These are phyloP conservation scores for Scytalopus superciliaris DNA, from an alignment of 2,113 vertebrate genomes.

Conservation along the genomic window DNA sequence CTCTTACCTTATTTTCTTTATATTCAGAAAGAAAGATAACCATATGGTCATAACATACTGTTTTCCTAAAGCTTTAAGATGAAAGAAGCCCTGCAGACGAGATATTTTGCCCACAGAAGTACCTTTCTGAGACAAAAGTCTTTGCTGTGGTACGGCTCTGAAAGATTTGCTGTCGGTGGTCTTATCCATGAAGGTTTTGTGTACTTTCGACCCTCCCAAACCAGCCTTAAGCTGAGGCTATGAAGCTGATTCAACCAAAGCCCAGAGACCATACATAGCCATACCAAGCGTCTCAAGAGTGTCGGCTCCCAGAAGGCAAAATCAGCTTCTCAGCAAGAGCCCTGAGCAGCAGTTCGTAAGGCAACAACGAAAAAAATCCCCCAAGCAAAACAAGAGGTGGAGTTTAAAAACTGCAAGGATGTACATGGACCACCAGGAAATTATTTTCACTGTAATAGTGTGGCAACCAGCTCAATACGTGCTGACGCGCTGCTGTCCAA, in stretches of 20 bases:
- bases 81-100: not conserved
- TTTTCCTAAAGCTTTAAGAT: not conserved
- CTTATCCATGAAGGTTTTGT: not conserved
- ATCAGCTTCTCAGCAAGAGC: not conserved
- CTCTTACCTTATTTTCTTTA: not conserved
- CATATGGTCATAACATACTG: not conserved
- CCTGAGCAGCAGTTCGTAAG: not conserved
- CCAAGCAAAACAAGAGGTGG: not conserved
- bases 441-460: rapidly evolving
- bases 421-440: not conserved
- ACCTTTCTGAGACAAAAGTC: not conserved
- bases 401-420: not conserved
- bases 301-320: not conserved
- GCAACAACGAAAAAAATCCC: not conserved
- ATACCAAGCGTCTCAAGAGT: not conserved
- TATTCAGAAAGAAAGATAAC: not conserved
- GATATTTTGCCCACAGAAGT: not conserved
- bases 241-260: not conserved
- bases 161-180: not conserved
- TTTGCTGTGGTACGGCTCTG: not conserved
- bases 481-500: rapidly evolving
- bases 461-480: rapidly evolving
- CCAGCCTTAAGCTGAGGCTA: not conserved
- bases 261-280: not conserved
- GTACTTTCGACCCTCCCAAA: not conserved